Base-by-base conservation (phyloP, 2,113 vertebrate species). In the Lagopus leucura region DNA sequence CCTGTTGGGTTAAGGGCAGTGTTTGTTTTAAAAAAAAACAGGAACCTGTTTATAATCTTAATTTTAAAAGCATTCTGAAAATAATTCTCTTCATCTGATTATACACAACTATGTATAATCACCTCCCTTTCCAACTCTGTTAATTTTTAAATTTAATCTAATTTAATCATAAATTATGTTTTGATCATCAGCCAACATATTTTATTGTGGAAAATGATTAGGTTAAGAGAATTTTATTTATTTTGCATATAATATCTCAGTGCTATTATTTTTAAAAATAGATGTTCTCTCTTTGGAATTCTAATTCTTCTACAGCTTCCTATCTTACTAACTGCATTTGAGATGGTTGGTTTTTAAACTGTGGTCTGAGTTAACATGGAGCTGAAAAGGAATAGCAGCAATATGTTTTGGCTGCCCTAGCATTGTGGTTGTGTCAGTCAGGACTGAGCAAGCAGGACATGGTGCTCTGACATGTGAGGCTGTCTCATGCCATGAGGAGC, bases 391-490 rank as follows among this genome's bases (percentile, higher is more conserved):
- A 89, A 55, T 40, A 85, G 63, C 2, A 1, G 50, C 58, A 80
- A 52, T 88, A 47, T 38, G 42, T 91, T 93, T 93, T 86, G 91
- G 55, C 75, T 88, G 67, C 57, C 24, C 16, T 19, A 67, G 8
- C 64, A 21, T 88, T 20, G 22, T 32, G 69, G 16, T 38, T 94
- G 89, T 92, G 52, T 88, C 72, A 89, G 71, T 92, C 75, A 90
- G 65, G 80, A 50, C 75, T 61, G 86, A 90, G 83, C 42, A 83
- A 74, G 71, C 22, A 66, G 45, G 91, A 77, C 64, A 15, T 32
- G 71, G 38, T 79, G 55, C 66, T 93, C 76, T 84, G 71, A 71
- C 2, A 32, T 14, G 16, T 4, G 5, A 42, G 19, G 55, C 40
- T 64, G 12, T 34, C 2, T 2, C 57, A 9, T 57, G 48, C 42